Evolutionary conservation across 2,113 vertebrate genomes (phyloP).

Genomic region (Vicugna pacos): DNA sequence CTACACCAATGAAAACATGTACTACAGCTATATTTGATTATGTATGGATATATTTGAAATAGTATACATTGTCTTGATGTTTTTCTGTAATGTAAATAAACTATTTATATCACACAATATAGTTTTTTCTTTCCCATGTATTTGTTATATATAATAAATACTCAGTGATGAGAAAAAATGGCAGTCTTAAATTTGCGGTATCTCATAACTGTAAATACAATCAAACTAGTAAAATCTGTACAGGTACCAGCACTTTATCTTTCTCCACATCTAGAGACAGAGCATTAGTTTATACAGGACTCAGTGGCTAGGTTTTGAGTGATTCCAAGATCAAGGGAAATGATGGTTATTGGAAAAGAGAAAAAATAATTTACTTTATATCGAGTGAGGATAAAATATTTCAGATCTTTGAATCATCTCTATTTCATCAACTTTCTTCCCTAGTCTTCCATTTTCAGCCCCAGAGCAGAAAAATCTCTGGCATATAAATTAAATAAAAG

Average conservation of each 20-base stretch:
- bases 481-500: conserved; percentile 85
- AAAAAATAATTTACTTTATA: conserved; percentile 88
- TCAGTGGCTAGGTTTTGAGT: conserved; percentile 86
- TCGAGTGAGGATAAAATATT: conserved; percentile 87
- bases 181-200: conserved; percentile 89
- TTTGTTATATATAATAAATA: conserved; percentile 95
- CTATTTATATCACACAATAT: conserved; percentile 99
- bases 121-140: conserved; percentile 94
- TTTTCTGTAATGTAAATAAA: conserved; percentile 99
- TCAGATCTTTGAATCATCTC: conserved; percentile 85
- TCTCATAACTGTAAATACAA: conserved; percentile 81
- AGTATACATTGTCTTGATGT: conserved; percentile 99
- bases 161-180: conserved; percentile 91
- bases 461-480: conserved; percentile 83
- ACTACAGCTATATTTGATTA: conserved; percentile 98
- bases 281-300: conserved; percentile 83
- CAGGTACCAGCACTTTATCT: conserved; percentile 78
- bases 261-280: conserved; percentile 84
- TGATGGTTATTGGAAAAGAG: conserved; percentile 87
- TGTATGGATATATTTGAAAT: conserved; percentile 99
- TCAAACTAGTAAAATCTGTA: neutral
- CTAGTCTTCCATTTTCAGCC: conserved; percentile 82
- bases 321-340: conserved; percentile 86
- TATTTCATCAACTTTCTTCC: conserved; percentile 85
- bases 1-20: conserved; percentile 98